Evolutionary conservation across 2,888 invertebrate genomes (phyloP).

Genomic region (Tipula helvola): DNA sequence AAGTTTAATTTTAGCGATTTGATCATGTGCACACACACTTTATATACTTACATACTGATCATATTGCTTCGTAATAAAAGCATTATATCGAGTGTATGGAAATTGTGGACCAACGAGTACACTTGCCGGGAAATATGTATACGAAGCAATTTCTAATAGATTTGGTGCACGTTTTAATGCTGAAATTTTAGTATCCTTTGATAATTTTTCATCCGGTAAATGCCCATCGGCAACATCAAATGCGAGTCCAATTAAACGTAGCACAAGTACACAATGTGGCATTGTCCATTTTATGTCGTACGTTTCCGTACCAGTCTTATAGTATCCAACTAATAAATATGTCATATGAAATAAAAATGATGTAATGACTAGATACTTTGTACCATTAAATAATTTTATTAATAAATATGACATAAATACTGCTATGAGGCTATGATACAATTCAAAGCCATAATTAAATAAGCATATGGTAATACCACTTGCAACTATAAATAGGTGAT

Average conservation of each 20-base stretch:
- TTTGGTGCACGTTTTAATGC: conserved; percentile 53
- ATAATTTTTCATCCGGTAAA: conserved; percentile 45
- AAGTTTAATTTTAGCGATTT: neutral
- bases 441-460: conserved; percentile 71
- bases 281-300: conserved; percentile 98
- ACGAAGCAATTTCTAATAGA: conserved; percentile 67
- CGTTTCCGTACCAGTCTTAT: conserved; percentile 62
- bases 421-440: conserved; percentile 64
- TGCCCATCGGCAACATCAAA: conserved; percentile 72
- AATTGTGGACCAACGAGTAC: conserved; percentile 93
- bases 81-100: conserved; percentile 65
- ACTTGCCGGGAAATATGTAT: conserved; percentile 76
- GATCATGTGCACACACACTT: neutral
- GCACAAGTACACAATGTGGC: conserved; percentile 88
- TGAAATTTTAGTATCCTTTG: conserved; percentile 56
- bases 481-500: conserved; percentile 61
- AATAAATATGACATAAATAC: conserved; percentile 58
- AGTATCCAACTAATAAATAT: conserved; percentile 67
- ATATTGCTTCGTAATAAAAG: conserved; percentile 61
- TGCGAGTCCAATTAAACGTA: conserved; percentile 76
- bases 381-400: conserved; percentile 50
- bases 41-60: conserved; percentile 23
- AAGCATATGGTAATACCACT: conserved; percentile 63
- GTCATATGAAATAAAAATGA: conserved; percentile 73
- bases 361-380: conserved; percentile 47